Percentiles rank a stretch among this genome's conserved stretches.
Evolutionary conservation across 2,113 vertebrate genomes (phyloP).

Genomic region (Cepphus grylle): DNA sequence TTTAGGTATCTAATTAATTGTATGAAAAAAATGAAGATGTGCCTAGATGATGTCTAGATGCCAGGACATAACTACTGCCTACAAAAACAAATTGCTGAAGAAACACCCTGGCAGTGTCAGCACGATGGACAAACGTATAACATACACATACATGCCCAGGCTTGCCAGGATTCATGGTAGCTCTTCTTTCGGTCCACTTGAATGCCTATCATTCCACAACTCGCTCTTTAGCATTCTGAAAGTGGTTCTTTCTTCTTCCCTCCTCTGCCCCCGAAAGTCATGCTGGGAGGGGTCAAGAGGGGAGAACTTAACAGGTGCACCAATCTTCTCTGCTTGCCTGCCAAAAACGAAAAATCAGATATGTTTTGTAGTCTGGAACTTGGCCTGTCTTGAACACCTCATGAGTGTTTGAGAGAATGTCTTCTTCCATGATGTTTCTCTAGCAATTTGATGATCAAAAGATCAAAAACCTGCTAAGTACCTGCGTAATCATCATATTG

Average conservation of each 20-base stretch:
- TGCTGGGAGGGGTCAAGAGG: neutral
- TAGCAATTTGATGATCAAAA: neutral
- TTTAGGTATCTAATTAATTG: neutral
- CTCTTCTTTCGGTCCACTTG: neutral
- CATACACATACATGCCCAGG: neutral
- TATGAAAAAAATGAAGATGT: neutral
- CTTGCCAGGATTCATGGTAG: neutral
- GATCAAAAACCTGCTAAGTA: neutral
- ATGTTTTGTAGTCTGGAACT: neutral
- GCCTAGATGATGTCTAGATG: neutral
- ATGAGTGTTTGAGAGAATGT: neutral
- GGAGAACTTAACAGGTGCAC: neutral
- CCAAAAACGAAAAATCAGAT: neutral
- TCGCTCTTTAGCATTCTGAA: neutral
- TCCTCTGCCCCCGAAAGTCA: neutral
- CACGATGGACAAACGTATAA: neutral
- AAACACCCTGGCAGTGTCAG: neutral
- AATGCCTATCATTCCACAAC: neutral
- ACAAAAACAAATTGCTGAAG: neutral
- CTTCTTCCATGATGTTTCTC: neutral
- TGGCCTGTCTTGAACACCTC: neutral
- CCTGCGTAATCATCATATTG: neutral
- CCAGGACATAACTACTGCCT: neutral
- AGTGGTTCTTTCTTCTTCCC: neutral
- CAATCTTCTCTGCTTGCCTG: neutral